Percentiles rank a stretch among this genome's conserved stretches.
Evolutionary conservation across 92 coral and sea anemone species (phyloP).

Genomic region (Siderastrea siderea): DNA sequence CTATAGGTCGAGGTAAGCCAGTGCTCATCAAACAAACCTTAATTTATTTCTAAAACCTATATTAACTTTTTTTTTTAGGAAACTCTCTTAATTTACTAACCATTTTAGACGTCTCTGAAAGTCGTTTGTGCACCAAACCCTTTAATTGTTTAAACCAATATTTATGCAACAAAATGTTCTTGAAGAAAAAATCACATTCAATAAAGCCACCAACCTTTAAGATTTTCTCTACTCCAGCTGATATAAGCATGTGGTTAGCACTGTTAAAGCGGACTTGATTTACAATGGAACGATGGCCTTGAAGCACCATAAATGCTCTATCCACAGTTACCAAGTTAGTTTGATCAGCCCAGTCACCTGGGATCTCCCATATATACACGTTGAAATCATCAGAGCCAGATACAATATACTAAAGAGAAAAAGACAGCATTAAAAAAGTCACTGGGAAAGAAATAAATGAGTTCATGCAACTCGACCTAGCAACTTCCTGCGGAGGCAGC

Average conservation of each 20-base stretch:
- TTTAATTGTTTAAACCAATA: too few relatives aligned
- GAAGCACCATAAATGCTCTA: conserved; percentile 79
- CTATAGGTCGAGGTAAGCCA: too few relatives aligned
- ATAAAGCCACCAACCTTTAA: conserved; percentile 78
- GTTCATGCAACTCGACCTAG: too few relatives aligned
- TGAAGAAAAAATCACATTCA: neutral
- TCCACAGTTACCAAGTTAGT: conserved; percentile 67
- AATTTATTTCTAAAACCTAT: too few relatives aligned
- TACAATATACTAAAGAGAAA: conserved; percentile 78
- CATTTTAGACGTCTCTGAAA: too few relatives aligned
- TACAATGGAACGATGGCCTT: conserved; percentile 96
- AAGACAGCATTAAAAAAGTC: neutral
- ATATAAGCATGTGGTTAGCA: conserved; percentile 85
- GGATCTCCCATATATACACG: conserved; percentile 92
- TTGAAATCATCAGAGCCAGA: conserved; percentile 99
- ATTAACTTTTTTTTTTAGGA: too few relatives aligned
- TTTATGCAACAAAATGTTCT: neutral
- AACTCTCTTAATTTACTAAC: too few relatives aligned
- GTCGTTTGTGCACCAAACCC: too few relatives aligned
- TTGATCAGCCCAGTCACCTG: conserved; percentile 64
- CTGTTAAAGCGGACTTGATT: conserved; percentile 96
- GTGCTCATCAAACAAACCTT: too few relatives aligned
- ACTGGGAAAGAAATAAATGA: neutral
- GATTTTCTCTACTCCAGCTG: conserved; percentile 97
- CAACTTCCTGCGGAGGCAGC: too few relatives aligned